Conservation (phyloP, 2,113 vertebrate species). For the Numida meleagris region DNA sequence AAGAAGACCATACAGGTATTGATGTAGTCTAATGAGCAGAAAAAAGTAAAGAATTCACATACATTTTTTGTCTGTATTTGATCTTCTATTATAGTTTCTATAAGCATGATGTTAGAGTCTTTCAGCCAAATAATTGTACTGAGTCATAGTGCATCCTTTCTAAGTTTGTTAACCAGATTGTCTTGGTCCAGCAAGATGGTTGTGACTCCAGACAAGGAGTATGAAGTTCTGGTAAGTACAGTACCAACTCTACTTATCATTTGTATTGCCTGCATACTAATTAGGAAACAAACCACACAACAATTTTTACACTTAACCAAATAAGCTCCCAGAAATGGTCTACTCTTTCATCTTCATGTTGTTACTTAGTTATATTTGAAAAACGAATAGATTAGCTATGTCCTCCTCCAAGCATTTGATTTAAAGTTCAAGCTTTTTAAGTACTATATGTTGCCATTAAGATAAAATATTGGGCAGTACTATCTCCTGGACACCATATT, state of each 20-base stretch:
- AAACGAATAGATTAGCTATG: background rate
- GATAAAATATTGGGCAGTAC: constrained; percentile 56
- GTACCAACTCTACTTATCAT: background rate
- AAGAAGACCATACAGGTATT: background rate
- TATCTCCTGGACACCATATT: constrained; percentile 43
- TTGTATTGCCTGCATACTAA: background rate
- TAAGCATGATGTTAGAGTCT: background rate
- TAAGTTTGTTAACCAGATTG: background rate
- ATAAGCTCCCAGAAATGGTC: background rate
- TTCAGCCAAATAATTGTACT: background rate
- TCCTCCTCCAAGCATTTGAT: constrained; percentile 34
- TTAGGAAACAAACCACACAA: background rate
- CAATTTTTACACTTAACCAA: background rate
- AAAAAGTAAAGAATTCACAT: background rate
- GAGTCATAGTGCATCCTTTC: background rate
- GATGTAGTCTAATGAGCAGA: background rate
- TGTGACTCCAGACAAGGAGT: background rate
- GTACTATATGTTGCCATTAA: constrained; percentile 35
- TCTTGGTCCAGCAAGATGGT: background rate
- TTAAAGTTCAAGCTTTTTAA: constrained; percentile 59
- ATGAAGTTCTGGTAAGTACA: background rate
- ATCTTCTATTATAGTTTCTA: background rate
- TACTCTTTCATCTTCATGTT: background rate
- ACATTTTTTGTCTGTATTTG: background rate
- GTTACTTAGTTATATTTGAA: constrained; percentile 2